Conservation (phyloP, 2,113 vertebrate species). For the Leuciscus idus region DNA sequence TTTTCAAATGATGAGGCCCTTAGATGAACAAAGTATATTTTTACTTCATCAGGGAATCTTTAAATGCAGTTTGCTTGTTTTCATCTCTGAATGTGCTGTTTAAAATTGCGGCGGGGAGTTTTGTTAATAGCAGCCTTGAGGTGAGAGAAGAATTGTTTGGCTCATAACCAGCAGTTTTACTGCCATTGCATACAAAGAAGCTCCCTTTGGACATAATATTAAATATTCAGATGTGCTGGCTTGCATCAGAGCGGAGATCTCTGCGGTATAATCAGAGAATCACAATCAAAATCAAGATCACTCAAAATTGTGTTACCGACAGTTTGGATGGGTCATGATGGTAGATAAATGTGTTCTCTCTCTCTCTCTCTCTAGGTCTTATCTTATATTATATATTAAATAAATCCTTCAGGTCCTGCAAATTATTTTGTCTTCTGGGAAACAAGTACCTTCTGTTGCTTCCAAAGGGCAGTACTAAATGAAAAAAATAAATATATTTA, state of each 20-base stretch:
- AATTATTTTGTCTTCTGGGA: too few relatives aligned
- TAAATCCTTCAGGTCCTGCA: too few relatives aligned
- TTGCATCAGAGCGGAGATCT: neutral
- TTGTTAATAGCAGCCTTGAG: slow-evolving; percentile 38
- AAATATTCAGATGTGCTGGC: slow-evolving; percentile 11
- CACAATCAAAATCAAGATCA: neutral
- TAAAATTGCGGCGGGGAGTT: neutral
- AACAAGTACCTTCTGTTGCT: too few relatives aligned
- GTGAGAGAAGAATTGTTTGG: slow-evolving; percentile 5
- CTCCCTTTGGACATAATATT: neutral
- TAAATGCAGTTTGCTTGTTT: slow-evolving; percentile 15
- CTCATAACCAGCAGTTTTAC: slow-evolving; percentile 19
- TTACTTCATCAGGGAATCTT: neutral
- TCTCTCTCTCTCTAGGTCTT: too few relatives aligned
- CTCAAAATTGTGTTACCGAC: neutral
- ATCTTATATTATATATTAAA: too few relatives aligned
- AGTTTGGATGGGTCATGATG: neutral
- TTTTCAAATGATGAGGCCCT: neutral
- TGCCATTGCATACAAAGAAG: neutral
- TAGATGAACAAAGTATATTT: neutral
- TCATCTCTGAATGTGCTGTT: neutral
- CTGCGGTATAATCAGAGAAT: neutral
- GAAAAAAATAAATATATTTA: too few relatives aligned
- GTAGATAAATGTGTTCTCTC: neutral
- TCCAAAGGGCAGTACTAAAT: too few relatives aligned